Base-by-base conservation (phyloP, 1,140 invertebrate genomes). In the Caerostris extrusa region DNA sequence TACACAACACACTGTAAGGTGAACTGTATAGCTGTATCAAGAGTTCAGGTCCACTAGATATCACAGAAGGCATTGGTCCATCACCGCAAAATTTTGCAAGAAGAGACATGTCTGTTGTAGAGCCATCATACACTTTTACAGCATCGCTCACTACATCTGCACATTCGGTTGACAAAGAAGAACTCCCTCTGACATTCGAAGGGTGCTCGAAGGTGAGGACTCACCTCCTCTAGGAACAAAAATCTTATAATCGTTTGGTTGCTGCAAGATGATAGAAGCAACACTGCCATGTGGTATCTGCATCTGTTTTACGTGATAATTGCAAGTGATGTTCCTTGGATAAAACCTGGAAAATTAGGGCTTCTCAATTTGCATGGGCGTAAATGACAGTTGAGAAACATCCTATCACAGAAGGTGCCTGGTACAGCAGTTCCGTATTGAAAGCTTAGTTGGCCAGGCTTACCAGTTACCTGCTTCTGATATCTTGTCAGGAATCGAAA, bases 81-180 rank as follows among this genome's bases (percentile, higher is more conserved):
- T 97, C 97, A 3, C 98, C 98, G 95, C 98, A 99, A 95, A 98
- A 98, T 96, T 98, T 98, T 93, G 98, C 96, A 94, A 99, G 97
- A 93, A 98, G 97, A 7, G 98, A 98, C 95, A 98, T 97, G 7
- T 98, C 98, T 85, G 98, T 98, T 95, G 98, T 98, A 14, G 83
- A 64, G 57, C 98, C 98, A 95, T 98, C 98, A 96, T 98, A 98
- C 60, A 99, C 97, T 96, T 98, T 97, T 95, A 98, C 97, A 95
- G 98, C 97, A 95, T 98, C 98, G 53, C 83, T 88, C 7, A 56
- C 12, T 3, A 12, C 8, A 96, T 98, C 98, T 92, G 98, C 97
- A 83, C 95, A 95, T 95, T 97, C 97, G 98, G 98, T 98, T 93
- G 97, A 97, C 95, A 96, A 95, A 8, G 55, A 61, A 55, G 89